Evolutionary conservation across 1,140 invertebrate species (phyloP).

Genomic region (Pinna nobilis): DNA sequence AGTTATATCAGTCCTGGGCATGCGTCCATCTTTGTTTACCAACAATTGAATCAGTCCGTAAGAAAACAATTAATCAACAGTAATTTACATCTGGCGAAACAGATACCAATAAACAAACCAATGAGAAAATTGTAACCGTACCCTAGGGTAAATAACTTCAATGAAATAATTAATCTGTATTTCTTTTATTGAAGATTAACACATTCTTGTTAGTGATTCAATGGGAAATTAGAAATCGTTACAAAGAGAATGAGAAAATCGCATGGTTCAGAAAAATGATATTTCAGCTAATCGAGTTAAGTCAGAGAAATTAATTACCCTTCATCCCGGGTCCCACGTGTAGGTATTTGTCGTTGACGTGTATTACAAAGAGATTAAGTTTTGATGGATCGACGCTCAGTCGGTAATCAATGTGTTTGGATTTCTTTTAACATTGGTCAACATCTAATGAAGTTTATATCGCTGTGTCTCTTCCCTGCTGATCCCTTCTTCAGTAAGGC

Average conservation of each 20-base stretch:
- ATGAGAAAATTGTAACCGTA: too few species aligned
- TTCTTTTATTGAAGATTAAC: too few species aligned
- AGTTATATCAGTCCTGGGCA: too few species aligned
- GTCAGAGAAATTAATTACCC: conserved; percentile 1
- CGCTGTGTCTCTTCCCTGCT: not conserved
- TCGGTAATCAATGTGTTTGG: not conserved
- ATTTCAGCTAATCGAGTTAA: not conserved
- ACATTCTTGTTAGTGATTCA: not conserved
- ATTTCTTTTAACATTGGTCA: not conserved
- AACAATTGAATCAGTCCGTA: too few species aligned
- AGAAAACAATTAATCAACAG: too few species aligned
- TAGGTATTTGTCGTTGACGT: not conserved
- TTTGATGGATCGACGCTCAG: not conserved
- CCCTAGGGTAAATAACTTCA: too few species aligned
- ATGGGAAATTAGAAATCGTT: not conserved
- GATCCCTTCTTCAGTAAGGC: not conserved
- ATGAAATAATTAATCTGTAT: too few species aligned
- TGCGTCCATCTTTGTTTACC: too few species aligned
- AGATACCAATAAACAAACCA: too few species aligned
- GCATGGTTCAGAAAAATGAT: not conserved
- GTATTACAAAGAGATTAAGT: not conserved
- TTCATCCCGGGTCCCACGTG: not conserved
- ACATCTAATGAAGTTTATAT: not conserved
- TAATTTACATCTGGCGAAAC: too few species aligned
- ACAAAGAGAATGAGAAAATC: not conserved